Conservation (phyloP, 64 coral and sea anemone species). For the Dendrophyllia cribrosa region DNA sequence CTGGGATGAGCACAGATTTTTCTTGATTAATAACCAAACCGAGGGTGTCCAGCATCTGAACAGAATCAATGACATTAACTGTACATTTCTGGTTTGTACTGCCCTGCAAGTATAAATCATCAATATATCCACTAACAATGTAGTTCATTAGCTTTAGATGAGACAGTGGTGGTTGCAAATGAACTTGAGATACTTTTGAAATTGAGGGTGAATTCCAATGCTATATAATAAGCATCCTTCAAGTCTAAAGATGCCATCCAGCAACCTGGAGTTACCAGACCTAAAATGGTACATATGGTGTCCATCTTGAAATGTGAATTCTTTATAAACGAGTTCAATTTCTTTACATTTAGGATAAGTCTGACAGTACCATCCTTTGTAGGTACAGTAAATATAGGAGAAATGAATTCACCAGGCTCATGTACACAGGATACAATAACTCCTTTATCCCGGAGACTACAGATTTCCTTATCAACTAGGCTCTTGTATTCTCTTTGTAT, state of each 20-base stretch:
- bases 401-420: too few relatives aligned
- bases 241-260: not conserved
- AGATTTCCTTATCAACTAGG: too few relatives aligned
- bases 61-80: slow-evolving; percentile 27
- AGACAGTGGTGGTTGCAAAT: slow-evolving; percentile 4
- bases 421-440: too few relatives aligned
- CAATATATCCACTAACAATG: slow-evolving; percentile 54
- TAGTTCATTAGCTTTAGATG: not conserved
- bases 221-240: slow-evolving; percentile 4
- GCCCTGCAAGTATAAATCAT: slow-evolving; percentile 61
- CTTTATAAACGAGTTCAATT: not conserved
- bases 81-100: not conserved
- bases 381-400: too few relatives aligned
- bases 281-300: not conserved
- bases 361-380: not conserved
- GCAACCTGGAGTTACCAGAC: not conserved
- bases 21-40: slow-evolving; percentile 35
- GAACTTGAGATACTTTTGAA: slow-evolving; percentile 17
- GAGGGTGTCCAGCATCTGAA: slow-evolving; percentile 33
- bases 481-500: too few relatives aligned
- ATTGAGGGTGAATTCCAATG: not conserved
- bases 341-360: not conserved
- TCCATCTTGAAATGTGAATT: not conserved
- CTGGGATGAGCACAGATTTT: not conserved
- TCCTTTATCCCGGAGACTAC: too few relatives aligned